Base-by-base conservation (phyloP, 2,797 vertebrate genomes). In the Phataginus tricuspis region DNA sequence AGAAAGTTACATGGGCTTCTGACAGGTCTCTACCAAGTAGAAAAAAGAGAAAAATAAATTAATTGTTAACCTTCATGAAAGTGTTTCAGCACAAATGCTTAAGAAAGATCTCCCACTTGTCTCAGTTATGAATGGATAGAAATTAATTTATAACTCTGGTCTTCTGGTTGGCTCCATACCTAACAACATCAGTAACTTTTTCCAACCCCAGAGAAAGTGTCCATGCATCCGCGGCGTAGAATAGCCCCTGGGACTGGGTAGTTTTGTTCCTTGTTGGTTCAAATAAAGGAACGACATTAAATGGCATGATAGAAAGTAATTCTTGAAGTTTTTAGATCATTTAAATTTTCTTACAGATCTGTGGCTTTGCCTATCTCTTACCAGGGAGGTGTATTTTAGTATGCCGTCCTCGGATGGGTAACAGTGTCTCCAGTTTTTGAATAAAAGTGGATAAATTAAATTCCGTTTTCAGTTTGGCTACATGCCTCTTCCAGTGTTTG, bases 121-220 rank as follows among this genome's bases (percentile, higher is more conserved):
- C 98, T 98, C 94, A 97, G 96, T 98, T 98, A 98, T 97, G 90
- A 96, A 98, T 98, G 95, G 98, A 53, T 80, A 98, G 97, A 98
- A 98, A 98, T 98, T 98, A 98, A 98, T 98, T 98, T 98, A 97
- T 98, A 98, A 98, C 97, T 98, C 96, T 19, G 97, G 95, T 98
- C 96, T 93, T 98, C 98, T 98, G 95, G 86, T 97, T 97, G 87
- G 90, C 97, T 98, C 95, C 45, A 7, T 71, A 93, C 96, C 96
- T 96, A 97, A 97, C 96, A 96, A 95, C 95, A 84, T 90, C 25
- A 42, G 63, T 93, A 97, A 95, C 95, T 93, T 96, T 96, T 96
- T 29, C 0, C 51, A 13, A 19, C 72, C 86, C 90, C 69, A 15
- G 2, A 97, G 88, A 95, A 91, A 63, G 53, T 55, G 53, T 37